Evolutionary conservation across 2,797 vertebrate species (phyloP).

Genomic region (Epinephelus malabaricus): DNA sequence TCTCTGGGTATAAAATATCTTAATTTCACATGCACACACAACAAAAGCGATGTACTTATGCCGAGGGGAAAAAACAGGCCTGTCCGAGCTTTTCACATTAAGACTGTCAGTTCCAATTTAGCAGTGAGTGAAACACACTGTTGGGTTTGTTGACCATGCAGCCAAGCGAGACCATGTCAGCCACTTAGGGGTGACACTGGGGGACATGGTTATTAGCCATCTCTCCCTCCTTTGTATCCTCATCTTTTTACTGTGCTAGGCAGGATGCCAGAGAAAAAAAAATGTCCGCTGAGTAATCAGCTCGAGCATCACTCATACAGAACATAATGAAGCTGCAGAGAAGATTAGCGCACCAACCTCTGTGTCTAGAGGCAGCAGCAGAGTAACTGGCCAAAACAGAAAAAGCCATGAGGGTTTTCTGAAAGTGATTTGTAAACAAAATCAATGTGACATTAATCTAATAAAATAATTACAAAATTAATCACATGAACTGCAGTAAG

Average conservation of each 20-base stretch:
- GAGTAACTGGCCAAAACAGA: constrained; percentile 37
- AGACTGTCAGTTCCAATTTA: constrained; percentile 59
- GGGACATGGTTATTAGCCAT: constrained; percentile 60
- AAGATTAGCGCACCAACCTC: constrained; percentile 29
- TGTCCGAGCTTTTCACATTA: constrained; percentile 22
- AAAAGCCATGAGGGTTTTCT: constrained; percentile 42
- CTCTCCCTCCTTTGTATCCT: constrained; percentile 45
- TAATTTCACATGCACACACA: background rate
- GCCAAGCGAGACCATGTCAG: constrained; percentile 50
- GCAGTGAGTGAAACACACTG: constrained; percentile 28
- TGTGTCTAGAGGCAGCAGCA: constrained; percentile 21
- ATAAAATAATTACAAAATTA: background rate
- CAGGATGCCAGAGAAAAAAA: constrained; percentile 43
- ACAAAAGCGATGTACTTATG: constrained; percentile 1
- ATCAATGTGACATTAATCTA: constrained; percentile 6
- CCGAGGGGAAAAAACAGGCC: background rate
- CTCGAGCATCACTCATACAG: constrained; percentile 33
- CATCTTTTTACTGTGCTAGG: constrained; percentile 45
- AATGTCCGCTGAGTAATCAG: constrained; percentile 50
- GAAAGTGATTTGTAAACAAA: constrained; percentile 20
- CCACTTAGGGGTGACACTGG: constrained; percentile 49
- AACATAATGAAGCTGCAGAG: constrained; percentile 46
- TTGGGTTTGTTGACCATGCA: constrained; percentile 60
- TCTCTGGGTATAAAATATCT: too few species aligned
- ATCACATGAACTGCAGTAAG: background rate